phyloP scores from a whole-genome alignment of 2,113 vertebrate species.

The Coryphaenoides rupestris region DNA sequence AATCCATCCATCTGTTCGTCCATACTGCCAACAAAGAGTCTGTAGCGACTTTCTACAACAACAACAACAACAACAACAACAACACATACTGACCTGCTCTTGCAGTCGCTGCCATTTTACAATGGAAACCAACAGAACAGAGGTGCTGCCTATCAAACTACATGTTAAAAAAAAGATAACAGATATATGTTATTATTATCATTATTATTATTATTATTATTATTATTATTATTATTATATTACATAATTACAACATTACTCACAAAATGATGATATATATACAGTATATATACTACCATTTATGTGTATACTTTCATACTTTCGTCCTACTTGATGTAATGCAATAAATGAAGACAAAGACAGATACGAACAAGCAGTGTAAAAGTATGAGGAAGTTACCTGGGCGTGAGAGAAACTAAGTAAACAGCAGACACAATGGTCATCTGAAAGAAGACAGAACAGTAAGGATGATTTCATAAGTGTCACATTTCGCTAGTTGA shows the following conservation, averaged over 20 bases:
- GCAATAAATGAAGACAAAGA: too few species aligned
- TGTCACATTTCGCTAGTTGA: not conserved
- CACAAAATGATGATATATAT: too few species aligned
- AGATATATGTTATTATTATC: not conserved
- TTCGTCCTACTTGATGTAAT: too few species aligned
- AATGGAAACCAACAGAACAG: constrained; percentile 68
- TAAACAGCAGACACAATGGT: constrained; percentile 51
- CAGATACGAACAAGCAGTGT: not conserved
- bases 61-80: not conserved
- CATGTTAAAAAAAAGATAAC: constrained; percentile 4
- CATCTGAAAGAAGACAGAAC: constrained; percentile 64
- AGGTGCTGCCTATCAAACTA: constrained; percentile 72
- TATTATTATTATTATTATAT: too few species aligned
- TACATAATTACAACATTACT: too few species aligned
- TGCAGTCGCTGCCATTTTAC: constrained; percentile 57
- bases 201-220: too few species aligned
- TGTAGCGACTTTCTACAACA: not conserved
- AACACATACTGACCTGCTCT: constrained; percentile 60
- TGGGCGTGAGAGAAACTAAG: constrained; percentile 52
- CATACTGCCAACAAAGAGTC: too few species aligned
- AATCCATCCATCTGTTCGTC: not conserved
- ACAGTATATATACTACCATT: too few species aligned
- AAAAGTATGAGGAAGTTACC: constrained; percentile 48
- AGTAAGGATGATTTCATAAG: constrained; percentile 3
- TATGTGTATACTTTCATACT: too few species aligned